phyloP scores from a whole-genome alignment of 2,888 invertebrate genomes.

The Noctua janthina region DNA sequence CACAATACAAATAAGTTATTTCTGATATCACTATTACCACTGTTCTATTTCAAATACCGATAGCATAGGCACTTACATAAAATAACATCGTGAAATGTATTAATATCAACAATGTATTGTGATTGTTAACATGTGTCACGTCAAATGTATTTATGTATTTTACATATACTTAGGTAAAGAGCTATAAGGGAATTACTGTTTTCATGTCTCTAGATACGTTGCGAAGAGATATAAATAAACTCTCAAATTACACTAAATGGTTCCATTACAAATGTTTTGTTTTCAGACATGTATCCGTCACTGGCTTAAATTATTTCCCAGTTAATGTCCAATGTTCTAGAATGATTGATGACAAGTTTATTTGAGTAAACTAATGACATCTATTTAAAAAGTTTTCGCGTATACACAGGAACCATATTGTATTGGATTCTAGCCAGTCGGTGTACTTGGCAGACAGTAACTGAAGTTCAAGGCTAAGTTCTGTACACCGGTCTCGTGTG shows the following conservation, averaged over 20 bases:
- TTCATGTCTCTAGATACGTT: constrained; percentile 12
- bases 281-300: constrained; percentile 30
- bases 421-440: constrained; percentile 73
- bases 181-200: constrained; percentile 11
- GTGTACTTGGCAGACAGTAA: constrained; percentile 71
- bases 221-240: constrained; percentile 25
- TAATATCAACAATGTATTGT: not conserved
- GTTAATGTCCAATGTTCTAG: constrained; percentile 38
- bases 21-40: not conserved
- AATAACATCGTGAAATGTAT: constrained; percentile 4
- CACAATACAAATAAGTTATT: constrained; percentile 15
- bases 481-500: constrained; percentile 49
- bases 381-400: constrained; percentile 46
- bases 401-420: constrained; percentile 67
- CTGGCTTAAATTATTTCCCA: constrained; percentile 4
- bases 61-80: not conserved
- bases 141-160: not conserved
- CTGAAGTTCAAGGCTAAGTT: constrained; percentile 73
- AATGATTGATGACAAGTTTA: constrained; percentile 51
- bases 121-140: constrained; percentile 20
- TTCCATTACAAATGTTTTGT: constrained; percentile 25
- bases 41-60: constrained; percentile 4
- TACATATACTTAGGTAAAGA: constrained; percentile 5
- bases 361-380: constrained; percentile 47
- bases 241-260: constrained; percentile 17